These are phyloP conservation scores for Drosophila pseudoananassae DNA, from an alignment of 1,140 invertebrate species.

Conservation along the genomic window DNA sequence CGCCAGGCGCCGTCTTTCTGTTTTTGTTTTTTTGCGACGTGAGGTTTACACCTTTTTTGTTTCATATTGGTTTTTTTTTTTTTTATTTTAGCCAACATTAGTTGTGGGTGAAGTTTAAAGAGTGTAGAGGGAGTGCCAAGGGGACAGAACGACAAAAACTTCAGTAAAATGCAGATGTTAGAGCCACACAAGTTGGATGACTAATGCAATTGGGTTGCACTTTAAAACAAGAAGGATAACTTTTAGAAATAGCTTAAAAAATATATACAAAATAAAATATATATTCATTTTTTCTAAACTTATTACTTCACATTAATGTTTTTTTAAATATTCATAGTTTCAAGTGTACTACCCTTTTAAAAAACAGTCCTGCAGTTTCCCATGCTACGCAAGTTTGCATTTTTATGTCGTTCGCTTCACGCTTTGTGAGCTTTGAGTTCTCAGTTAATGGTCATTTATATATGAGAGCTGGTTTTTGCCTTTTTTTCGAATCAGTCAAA, in stretches of 20 bases:
- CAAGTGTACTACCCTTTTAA: background rate
- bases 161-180: conserved; percentile 49
- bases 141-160: conserved; percentile 31
- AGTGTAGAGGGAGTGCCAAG: background rate
- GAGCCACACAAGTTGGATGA: conserved; percentile 40
- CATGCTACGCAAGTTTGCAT: conserved; percentile 53
- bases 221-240: background rate
- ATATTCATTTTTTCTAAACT: background rate
- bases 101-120: conserved; percentile 23
- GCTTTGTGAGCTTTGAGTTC: conserved; percentile 39
- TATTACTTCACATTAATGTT: background rate
- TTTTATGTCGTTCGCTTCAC: conserved; percentile 58
- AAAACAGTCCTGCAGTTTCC: conserved; percentile 48
- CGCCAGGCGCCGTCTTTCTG: conserved; percentile 37
- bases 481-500: conserved; percentile 66
- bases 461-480: conserved; percentile 46
- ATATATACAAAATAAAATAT: background rate
- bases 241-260: too few species aligned
- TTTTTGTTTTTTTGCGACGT: conserved; percentile 37
- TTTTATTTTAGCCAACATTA: conserved; percentile 14
- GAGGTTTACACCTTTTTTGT: conserved; percentile 65
- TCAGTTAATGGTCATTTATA: conserved; percentile 60
- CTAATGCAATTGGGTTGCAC: conserved; percentile 42
- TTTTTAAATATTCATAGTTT: background rate
- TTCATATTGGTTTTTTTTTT: conserved; percentile 10